These are phyloP conservation scores for Platycercus adscitus DNA, from an alignment of 2,113 vertebrate species.

Conservation along the genomic window DNA sequence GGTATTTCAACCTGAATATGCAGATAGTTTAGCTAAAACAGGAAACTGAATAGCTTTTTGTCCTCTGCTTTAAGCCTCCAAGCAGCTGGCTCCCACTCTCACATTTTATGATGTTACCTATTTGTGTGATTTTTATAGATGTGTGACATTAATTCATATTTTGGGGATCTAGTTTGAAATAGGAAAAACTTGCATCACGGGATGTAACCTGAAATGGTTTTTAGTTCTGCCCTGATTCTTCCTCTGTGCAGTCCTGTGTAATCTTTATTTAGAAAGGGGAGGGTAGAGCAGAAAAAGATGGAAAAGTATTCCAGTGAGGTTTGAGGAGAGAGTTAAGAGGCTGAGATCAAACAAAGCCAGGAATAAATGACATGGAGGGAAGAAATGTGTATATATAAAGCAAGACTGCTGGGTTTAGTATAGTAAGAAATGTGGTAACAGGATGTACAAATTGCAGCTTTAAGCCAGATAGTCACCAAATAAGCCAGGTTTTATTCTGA, in stretches of 20 bases:
- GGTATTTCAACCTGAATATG: neutral
- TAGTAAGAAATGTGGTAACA: neutral
- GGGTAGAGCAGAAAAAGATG: neutral
- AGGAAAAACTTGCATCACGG: neutral
- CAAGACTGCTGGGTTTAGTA: neutral
- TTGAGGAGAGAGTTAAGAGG: neutral
- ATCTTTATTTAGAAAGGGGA: neutral
- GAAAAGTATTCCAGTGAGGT: neutral
- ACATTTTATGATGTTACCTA: neutral
- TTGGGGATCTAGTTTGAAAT: neutral
- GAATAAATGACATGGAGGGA: neutral
- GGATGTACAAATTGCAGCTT: neutral
- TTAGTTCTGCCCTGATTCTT: neutral
- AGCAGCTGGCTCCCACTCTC: neutral
- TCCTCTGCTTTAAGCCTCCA: neutral
- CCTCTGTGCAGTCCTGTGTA: neutral
- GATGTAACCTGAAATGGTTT: neutral
- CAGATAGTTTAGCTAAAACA: neutral
- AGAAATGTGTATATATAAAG: neutral
- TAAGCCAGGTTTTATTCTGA: neutral
- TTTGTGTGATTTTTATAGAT: neutral
- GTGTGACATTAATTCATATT: neutral
- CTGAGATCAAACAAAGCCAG: neutral
- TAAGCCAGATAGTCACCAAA: neutral
- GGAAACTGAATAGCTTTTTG: rapidly evolving